Conservation (phyloP, 1,140 invertebrate genomes). For the Aplysia californica region DNA sequence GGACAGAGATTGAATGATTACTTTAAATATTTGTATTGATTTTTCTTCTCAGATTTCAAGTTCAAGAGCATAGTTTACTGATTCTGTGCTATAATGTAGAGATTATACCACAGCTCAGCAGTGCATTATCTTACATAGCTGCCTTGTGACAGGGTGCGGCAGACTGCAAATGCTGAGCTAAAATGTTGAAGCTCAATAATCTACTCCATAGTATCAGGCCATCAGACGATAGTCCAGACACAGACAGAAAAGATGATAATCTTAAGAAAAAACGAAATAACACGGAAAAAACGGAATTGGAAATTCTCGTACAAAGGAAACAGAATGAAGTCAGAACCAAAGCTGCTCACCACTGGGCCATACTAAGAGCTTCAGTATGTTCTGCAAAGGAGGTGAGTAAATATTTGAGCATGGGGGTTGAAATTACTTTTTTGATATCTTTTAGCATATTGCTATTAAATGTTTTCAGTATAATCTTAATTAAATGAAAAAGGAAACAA, state of each 20-base stretch:
- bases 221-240: not conserved
- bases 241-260: not conserved
- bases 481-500: not conserved
- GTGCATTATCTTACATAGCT: too few relatives aligned
- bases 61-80: too few relatives aligned
- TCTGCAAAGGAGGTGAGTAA: constrained; percentile 24
- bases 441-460: not conserved
- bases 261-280: not conserved
- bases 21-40: too few relatives aligned
- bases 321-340: constrained; percentile 43
- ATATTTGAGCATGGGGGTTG: too few relatives aligned
- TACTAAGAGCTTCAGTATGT: constrained; percentile 53
- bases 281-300: constrained; percentile 42
- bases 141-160: too few relatives aligned
- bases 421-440: too few relatives aligned
- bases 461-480: not conserved
- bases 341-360: constrained; percentile 51
- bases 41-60: not conserved
- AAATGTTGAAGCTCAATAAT: not conserved
- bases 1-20: too few relatives aligned
- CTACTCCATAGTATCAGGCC: not conserved
- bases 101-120: too few relatives aligned
- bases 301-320: constrained; percentile 44
- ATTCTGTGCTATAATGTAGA: not conserved
- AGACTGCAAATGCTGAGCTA: too few relatives aligned